Percentiles rank a stretch among this genome's conserved stretches.
phyloP scores from a whole-genome alignment of 1,140 invertebrate species.

The Aplysia californica region DNA sequence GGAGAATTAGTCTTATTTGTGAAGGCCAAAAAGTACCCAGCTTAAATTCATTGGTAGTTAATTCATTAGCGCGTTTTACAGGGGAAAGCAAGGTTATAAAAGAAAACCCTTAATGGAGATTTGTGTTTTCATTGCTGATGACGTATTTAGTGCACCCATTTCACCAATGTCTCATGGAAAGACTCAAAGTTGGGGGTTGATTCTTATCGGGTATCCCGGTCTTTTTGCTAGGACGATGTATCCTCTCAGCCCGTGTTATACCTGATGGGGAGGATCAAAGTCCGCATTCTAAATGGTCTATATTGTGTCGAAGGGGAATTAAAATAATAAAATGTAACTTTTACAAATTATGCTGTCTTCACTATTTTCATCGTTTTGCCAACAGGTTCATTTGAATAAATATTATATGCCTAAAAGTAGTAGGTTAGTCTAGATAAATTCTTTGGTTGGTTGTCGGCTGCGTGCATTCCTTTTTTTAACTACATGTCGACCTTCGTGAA shows the following conservation, averaged over 20 bases:
- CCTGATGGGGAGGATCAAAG: not conserved
- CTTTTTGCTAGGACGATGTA: not conserved
- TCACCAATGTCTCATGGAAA: not conserved
- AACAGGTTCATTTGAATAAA: not conserved
- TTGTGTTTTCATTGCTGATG: too few relatives aligned
- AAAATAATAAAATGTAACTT: not conserved
- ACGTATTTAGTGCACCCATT: not conserved
- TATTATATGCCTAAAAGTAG: not conserved
- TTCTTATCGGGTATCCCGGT: too few relatives aligned
- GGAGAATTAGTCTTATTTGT: too few relatives aligned
- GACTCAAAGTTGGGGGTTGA: too few relatives aligned
- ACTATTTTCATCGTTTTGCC: not conserved
- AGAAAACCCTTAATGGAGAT: too few relatives aligned
- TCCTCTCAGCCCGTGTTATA: not conserved
- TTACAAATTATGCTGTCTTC: not conserved
- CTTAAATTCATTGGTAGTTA: too few relatives aligned
- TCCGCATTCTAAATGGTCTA: not conserved
- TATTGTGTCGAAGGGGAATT: not conserved
- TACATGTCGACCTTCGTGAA: not conserved
- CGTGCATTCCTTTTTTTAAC: not conserved
- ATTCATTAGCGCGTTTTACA: too few relatives aligned
- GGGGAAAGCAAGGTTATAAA: too few relatives aligned
- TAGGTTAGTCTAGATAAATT: not conserved
- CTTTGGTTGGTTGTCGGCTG: not conserved
- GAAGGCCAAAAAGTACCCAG: too few relatives aligned